Conservation (phyloP, 2,888 invertebrate species). For the Eupeodes luniger region DNA sequence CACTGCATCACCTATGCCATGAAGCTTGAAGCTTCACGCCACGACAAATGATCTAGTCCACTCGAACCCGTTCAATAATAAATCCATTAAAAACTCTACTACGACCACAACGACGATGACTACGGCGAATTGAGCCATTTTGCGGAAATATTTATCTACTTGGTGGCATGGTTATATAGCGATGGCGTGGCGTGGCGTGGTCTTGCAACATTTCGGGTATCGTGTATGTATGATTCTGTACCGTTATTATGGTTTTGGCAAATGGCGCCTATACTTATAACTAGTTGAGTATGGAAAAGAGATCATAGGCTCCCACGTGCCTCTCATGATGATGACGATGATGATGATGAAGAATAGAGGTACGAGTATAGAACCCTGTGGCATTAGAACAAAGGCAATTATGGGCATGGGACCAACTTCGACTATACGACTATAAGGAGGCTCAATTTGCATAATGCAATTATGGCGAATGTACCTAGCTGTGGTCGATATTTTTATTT, state of each 20-base stretch:
- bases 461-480: constrained; percentile 56
- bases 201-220: constrained; percentile 57
- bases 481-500: constrained; percentile 70
- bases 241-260: constrained; percentile 20
- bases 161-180: neutral
- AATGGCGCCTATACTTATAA: constrained; percentile 52
- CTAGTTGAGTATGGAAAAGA: constrained; percentile 28
- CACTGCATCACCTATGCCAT: neutral
- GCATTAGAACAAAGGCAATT: constrained; percentile 73
- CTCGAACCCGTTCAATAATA: constrained; percentile 59
- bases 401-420: constrained; percentile 35
- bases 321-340: neutral
- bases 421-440: constrained; percentile 44
- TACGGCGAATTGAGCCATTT: constrained; percentile 66
- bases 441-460: constrained; percentile 75
- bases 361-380: constrained; percentile 26
- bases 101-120: neutral
- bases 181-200: constrained; percentile 28
- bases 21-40: neutral
- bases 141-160: constrained; percentile 64
- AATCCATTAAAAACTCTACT: constrained; percentile 61
- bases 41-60: constrained; percentile 65
- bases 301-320: constrained; percentile 64
- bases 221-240: neutral
- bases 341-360: neutral